phyloP scores from a whole-genome alignment of 2,888 invertebrate species.

The Xylota segnis region DNA sequence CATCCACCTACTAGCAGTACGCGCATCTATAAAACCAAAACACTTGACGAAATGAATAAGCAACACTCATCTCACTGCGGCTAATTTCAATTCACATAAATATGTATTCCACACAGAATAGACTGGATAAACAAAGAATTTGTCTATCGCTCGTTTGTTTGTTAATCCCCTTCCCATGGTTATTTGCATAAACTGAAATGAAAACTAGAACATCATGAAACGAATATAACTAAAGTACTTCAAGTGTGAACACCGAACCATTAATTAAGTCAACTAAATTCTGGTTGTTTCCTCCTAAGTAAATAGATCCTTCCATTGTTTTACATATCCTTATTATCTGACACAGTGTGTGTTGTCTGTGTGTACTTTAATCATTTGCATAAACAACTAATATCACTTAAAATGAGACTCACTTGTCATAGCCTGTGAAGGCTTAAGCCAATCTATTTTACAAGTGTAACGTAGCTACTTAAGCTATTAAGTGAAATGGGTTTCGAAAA shows the following conservation, averaged over 20 bases:
- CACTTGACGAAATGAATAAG: background rate
- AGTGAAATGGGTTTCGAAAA: no score
- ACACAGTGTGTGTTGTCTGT: background rate
- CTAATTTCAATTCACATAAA: no score
- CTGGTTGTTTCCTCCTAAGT: background rate
- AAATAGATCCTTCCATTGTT: background rate
- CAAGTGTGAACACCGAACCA: constrained; percentile 14
- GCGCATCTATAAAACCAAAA: background rate
- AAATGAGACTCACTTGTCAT: constrained; percentile 1
- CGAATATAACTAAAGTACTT: constrained; percentile 5
- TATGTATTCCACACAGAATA: background rate
- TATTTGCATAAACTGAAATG: constrained; percentile 3
- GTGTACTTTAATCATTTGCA: background rate
- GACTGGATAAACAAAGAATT: background rate
- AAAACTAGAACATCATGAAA: background rate
- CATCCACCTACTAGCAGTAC: no score
- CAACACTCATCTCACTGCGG: background rate
- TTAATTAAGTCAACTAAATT: constrained; percentile 17
- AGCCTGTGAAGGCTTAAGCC: background rate
- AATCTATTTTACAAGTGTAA: background rate
- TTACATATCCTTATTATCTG: background rate
- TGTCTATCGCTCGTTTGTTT: background rate
- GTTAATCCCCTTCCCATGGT: background rate
- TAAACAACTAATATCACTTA: constrained; percentile 9
- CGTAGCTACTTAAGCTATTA: no score